Base-by-base conservation (phyloP, 2,113 vertebrate genomes). In the Epinephelus moara region DNA sequence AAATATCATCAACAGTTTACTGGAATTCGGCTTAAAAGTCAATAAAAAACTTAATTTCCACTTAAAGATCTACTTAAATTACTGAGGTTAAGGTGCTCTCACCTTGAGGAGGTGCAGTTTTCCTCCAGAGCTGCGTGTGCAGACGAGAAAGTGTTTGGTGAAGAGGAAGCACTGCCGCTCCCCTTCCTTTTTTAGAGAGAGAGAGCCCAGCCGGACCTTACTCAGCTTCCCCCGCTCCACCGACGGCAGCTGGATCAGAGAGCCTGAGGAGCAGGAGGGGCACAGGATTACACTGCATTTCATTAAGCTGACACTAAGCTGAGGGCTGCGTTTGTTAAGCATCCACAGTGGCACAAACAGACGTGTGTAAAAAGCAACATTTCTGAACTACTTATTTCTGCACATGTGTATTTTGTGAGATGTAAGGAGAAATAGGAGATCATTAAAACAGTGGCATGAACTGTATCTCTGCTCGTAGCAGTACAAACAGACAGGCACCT, bases 91-190 rank as follows among this genome's bases (percentile, higher is more conserved):
- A 27, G 15, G 0, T 21, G 47, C 17, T 59, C 74, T 70, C 95
- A 98, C 98, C 96, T 99, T 99, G 42, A 99, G 97, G 59, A 99
- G 96, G 93, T 99, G 98, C 42, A 99, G 94, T 88, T 99, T 99
- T 85, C 98, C 98, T 82, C 98, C 98, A 12, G 98, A 99, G 93
- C 98, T 99, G 91, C 98, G 96, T 8, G 98, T 99, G 93, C 98
- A 99, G 89, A 99, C 97, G 62, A 99, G 95, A 80, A 99, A 99
- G 94, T 99, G 98, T 82, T 99, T 99, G 87, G 98, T 99, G 91
- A 99, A 99, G 82, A 99, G 96, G 94, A 99, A 99, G 90, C 98
- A 99, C 87, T 99, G 98, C 23, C 98, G 96, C 89, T 99, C 98
- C 78, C 98, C 98, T 96, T 99, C 98, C 93, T 98, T 99, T 95